These are phyloP conservation scores for Entomyzon cyanotis DNA, from an alignment of 2,113 vertebrate species.

Conservation along the genomic window DNA sequence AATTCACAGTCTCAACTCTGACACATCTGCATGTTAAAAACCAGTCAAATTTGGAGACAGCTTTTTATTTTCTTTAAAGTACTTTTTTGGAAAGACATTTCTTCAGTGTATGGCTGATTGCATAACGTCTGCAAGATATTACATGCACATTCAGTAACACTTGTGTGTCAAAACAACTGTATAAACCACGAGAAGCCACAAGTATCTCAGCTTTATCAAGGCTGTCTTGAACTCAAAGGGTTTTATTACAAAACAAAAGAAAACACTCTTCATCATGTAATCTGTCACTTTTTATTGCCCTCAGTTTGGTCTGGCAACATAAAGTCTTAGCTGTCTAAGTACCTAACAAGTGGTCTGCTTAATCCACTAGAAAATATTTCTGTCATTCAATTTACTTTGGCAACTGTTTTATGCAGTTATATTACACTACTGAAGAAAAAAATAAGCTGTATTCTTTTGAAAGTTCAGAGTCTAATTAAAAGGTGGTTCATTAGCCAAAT, in stretches of 20 bases:
- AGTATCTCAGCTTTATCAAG: neutral
- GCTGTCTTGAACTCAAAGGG: neutral
- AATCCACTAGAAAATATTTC: constrained; percentile 32
- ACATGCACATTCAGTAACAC: neutral
- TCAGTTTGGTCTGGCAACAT: neutral
- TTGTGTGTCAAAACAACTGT: neutral
- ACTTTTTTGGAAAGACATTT: neutral
- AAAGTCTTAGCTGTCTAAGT: constrained; percentile 3
- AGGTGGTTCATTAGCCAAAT: constrained; percentile 5
- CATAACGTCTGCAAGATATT: neutral
- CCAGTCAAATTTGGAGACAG: neutral
- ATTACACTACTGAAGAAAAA: neutral
- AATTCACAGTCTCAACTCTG: neutral
- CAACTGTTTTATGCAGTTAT: neutral
- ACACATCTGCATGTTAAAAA: neutral
- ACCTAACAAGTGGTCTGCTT: neutral
- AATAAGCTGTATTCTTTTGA: neutral
- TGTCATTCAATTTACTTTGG: constrained; percentile 3
- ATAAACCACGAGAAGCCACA: neutral
- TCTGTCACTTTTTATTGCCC: neutral
- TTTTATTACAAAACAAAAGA: neutral
- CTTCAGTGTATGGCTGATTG: neutral
- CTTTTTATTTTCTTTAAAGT: neutral
- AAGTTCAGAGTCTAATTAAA: constrained; percentile 38
- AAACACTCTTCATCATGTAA: neutral